These are phyloP conservation scores for Trichomalopsis sarcophagae DNA, from an alignment of 1,140 invertebrate species.

Conservation along the genomic window DNA sequence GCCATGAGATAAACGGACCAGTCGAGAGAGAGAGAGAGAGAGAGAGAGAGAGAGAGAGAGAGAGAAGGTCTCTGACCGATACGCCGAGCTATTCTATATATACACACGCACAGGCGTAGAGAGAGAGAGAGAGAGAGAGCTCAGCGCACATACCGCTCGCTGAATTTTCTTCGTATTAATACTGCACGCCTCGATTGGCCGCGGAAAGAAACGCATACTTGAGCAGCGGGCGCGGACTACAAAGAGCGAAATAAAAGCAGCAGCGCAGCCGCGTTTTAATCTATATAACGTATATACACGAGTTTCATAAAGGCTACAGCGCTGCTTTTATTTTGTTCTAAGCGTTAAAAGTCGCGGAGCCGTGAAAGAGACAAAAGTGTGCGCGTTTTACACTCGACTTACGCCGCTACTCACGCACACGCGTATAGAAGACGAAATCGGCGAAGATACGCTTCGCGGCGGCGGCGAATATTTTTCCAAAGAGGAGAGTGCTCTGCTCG, in stretches of 20 bases:
- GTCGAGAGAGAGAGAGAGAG: background rate
- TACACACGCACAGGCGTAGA: background rate
- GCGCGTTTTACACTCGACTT: constrained; percentile 9
- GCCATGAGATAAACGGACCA: background rate
- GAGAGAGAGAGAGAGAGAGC: background rate
- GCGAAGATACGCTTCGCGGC: background rate
- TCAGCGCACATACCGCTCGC: background rate
- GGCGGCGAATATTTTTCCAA: background rate
- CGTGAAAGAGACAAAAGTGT: constrained; percentile 47
- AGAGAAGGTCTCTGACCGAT: background rate
- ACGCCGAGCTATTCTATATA: background rate
- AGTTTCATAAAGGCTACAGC: constrained; percentile 14
- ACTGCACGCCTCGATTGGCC: constrained; percentile 31
- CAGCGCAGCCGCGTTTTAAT: constrained; percentile 29
- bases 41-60: too few species aligned
- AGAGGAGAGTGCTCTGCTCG: background rate
- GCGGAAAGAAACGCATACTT: background rate
- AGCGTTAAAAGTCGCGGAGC: constrained; percentile 37
- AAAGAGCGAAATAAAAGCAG: constrained; percentile 14
- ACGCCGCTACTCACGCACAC: background rate
- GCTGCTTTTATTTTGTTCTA: constrained; percentile 30
- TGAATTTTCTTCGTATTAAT: constrained; percentile 33
- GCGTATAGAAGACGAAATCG: constrained; percentile 1
- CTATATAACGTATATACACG: background rate
- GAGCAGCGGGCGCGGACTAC: background rate